These are phyloP conservation scores for Acyrthosiphon pisum DNA, from an alignment of 1,140 invertebrate genomes.

Conservation along the genomic window DNA sequence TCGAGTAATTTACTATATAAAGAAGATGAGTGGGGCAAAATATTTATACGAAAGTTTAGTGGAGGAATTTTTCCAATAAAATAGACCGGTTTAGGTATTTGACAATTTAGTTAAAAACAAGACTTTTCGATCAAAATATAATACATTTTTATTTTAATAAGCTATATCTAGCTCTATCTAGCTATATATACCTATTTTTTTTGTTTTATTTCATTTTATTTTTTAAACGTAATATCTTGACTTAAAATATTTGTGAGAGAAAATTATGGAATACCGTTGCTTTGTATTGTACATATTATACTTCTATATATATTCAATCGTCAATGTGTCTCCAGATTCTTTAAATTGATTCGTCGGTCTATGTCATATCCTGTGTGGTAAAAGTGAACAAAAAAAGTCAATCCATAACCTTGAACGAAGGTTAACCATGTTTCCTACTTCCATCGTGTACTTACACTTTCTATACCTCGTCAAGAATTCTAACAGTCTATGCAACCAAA, in stretches of 20 bases:
- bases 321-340: constrained; percentile 18
- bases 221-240: not conserved
- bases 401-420: constrained; percentile 50
- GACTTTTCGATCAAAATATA: not conserved
- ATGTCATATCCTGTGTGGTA: constrained; percentile 25
- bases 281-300: not conserved
- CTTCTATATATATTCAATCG: not conserved
- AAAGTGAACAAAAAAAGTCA: constrained; percentile 50
- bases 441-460: constrained; percentile 33
- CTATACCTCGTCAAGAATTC: not conserved
- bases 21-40: not conserved
- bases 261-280: not conserved
- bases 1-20: not conserved
- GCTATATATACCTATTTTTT: too few species aligned
- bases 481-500: not conserved
- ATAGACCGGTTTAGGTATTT: not conserved
- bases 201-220: not conserved
- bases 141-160: not conserved
- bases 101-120: not conserved
- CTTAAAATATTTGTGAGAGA: not conserved
- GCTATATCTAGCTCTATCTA: too few species aligned
- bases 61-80: not conserved
- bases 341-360: not conserved
- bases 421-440: constrained; percentile 47
- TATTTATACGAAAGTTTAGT: not conserved